Conservation (phyloP, 92 coral and sea anemone genomes). For the Porites cylindrica region DNA sequence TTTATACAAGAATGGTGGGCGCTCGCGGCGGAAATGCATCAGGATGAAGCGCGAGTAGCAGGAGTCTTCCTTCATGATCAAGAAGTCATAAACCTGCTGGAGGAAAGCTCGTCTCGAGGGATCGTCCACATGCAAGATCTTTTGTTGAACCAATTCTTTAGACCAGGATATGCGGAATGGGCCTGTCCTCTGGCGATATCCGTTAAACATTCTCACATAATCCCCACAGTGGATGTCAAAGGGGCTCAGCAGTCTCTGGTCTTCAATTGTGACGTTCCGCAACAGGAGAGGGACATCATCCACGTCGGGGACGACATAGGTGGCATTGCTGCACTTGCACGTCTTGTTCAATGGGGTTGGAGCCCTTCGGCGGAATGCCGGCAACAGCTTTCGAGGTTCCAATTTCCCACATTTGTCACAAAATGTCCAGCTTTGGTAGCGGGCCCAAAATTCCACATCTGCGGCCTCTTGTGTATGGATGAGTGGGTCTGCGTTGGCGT, state of each 20-base stretch:
- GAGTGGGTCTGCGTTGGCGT: no score
- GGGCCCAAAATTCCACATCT: no score
- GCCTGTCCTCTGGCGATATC: slow-evolving; percentile 11
- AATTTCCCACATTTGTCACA: not conserved
- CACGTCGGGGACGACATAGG: not conserved
- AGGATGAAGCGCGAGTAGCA: not conserved
- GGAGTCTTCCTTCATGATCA: not conserved
- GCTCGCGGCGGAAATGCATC: not conserved
- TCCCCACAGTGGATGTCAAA: slow-evolving; percentile 35
- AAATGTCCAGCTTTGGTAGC: not conserved
- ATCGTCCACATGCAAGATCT: not conserved
- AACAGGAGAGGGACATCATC: not conserved
- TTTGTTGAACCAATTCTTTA: not conserved
- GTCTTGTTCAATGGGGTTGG: not conserved
- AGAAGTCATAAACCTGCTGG: not conserved
- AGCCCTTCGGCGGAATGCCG: not conserved
- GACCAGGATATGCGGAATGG: slow-evolving; percentile 15
- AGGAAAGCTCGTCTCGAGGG: not conserved
- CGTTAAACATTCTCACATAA: slow-evolving; percentile 13
- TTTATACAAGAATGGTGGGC: not conserved
- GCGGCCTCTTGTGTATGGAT: no score
- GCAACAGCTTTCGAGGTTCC: not conserved
- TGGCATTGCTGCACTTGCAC: not conserved
- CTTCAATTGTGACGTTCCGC: not conserved
- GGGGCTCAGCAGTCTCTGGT: slow-evolving; percentile 6